These are phyloP conservation scores for Scomberomorus guttatus DNA, from an alignment of 2,797 vertebrate genomes.

Conservation along the genomic window DNA sequence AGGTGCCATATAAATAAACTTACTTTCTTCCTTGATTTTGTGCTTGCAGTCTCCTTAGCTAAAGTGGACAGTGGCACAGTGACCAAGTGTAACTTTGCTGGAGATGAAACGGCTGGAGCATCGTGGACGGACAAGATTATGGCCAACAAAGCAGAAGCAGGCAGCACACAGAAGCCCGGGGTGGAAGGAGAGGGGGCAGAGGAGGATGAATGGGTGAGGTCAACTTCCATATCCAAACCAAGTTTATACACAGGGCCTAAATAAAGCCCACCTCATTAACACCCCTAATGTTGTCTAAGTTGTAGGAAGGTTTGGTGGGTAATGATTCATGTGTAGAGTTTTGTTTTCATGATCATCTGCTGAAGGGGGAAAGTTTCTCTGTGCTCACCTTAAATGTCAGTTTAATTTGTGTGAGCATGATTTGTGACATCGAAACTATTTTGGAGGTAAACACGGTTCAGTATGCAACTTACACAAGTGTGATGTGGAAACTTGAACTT, in stretches of 20 bases:
- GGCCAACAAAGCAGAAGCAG: constrained; percentile 83
- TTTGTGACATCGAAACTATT: too few species aligned
- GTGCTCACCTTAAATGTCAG: too few species aligned
- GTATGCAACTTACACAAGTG: too few species aligned
- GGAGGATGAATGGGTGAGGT: constrained; percentile 92
- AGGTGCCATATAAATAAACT: background rate
- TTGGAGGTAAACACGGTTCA: too few species aligned
- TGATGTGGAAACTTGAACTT: too few species aligned
- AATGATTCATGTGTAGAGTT: too few species aligned
- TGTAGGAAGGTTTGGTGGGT: too few species aligned
- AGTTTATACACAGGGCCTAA: background rate
- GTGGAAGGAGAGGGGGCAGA: constrained; percentile 86
- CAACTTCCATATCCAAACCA: background rate
- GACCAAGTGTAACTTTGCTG: constrained; percentile 93
- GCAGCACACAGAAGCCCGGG: constrained; percentile 13
- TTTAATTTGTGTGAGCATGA: too few species aligned
- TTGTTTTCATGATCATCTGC: background rate
- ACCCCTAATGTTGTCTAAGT: background rate
- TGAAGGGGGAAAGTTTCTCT: background rate
- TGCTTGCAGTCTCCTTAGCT: constrained; percentile 86
- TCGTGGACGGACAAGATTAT: constrained; percentile 94
- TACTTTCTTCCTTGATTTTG: background rate
- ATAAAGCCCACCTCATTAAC: background rate
- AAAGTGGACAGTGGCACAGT: constrained; percentile 89
- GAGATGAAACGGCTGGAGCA: constrained; percentile 86